Base-by-base conservation (phyloP, 2,797 vertebrate genomes). In the Betta splendens region DNA sequence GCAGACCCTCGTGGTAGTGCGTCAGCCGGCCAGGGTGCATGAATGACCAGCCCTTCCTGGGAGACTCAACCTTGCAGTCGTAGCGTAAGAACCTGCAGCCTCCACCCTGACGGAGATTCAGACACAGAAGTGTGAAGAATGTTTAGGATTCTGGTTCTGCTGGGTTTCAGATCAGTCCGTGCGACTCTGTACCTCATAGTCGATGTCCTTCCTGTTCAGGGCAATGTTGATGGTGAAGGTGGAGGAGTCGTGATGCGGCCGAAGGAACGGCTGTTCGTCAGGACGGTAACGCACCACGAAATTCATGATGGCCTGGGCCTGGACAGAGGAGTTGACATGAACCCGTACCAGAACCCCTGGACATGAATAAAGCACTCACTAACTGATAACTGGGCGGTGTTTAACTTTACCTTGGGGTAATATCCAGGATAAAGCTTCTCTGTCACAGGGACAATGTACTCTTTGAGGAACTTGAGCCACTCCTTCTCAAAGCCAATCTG, bases 211-310 rank as follows among this genome's bases (percentile, higher is more conserved):
- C 15, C 70, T 89, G 86, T 96, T 96, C 52, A 96, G 68, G 7
- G 95, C 95, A 0, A 96, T 80, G 32, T 96, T 96, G 72, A 96
- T 87, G 74, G 95, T 96, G 85, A 95, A 96, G 3, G 95, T 96
- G 53, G 95, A 95, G 0, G 95, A 94, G 80, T 96, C 95, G 1
- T 96, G 95, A 60, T 96, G 95, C 0, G 95, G 95, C 3, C 93
- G 87, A 3, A 96, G 91, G 0, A 81, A 91, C 0, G 95, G 94
- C 66, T 96, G 95, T 59, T 96, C 94, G 0, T 96, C 94, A 0
- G 95, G 95, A 16, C 93, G 92, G 76, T 96, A 96, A 1, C 95
- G 93, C 9, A 96, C 95, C 73, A 96, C 93, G 0, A 96, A 96
- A 83, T 96, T 96, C 93, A 96, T 94, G 31, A 95, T 87, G 0